phyloP scores from a whole-genome alignment of 1,140 invertebrate species.

The Scaptomyza graminum region DNA sequence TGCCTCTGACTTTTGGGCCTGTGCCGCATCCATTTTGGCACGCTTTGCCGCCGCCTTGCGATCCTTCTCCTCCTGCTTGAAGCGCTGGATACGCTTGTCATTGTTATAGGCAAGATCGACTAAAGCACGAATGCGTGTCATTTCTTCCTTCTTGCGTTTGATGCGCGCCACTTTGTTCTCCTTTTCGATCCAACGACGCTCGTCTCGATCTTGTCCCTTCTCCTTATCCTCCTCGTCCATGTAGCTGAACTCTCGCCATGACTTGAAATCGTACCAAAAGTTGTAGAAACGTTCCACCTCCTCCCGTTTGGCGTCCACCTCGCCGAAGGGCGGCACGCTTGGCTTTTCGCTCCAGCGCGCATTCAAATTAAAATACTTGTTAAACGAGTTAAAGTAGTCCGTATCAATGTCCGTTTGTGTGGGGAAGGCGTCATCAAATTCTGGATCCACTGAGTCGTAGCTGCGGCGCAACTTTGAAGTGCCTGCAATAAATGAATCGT shows the following conservation, averaged over 20 bases:
- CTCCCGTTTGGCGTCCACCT: slow-evolving; percentile 88
- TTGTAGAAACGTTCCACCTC: slow-evolving; percentile 94
- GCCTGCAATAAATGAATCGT: slow-evolving; percentile 85
- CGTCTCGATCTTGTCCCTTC: slow-evolving; percentile 97
- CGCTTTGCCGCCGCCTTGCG: slow-evolving; percentile 94
- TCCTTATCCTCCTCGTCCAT: slow-evolving; percentile 99
- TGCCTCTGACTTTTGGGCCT: slow-evolving; percentile 93
- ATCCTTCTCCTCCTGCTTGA: slow-evolving; percentile 97
- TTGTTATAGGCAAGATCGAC: slow-evolving; percentile 97
- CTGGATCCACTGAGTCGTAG: slow-evolving; percentile 98
- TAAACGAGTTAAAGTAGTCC: slow-evolving; percentile 93
- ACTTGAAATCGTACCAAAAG: slow-evolving; percentile 99
- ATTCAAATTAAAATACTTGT: slow-evolving; percentile 93
- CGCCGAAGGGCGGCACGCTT: slow-evolving; percentile 94
- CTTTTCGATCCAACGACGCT: slow-evolving; percentile 98
- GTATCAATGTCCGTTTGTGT: slow-evolving; percentile 90
- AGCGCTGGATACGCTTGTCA: slow-evolving; percentile 96
- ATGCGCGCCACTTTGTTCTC: slow-evolving; percentile 96
- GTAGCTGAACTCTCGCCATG: slow-evolving; percentile 99
- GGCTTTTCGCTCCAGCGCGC: slow-evolving; percentile 95
- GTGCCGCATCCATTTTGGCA: slow-evolving; percentile 94
- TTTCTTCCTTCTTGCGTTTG: slow-evolving; percentile 98
- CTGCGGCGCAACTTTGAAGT: slow-evolving; percentile 92
- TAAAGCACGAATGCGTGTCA: slow-evolving; percentile 92
- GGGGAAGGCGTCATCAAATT: slow-evolving; percentile 96